Evolutionary conservation across 2,797 vertebrate genomes (phyloP).

Genomic region (Tinamus major): DNA sequence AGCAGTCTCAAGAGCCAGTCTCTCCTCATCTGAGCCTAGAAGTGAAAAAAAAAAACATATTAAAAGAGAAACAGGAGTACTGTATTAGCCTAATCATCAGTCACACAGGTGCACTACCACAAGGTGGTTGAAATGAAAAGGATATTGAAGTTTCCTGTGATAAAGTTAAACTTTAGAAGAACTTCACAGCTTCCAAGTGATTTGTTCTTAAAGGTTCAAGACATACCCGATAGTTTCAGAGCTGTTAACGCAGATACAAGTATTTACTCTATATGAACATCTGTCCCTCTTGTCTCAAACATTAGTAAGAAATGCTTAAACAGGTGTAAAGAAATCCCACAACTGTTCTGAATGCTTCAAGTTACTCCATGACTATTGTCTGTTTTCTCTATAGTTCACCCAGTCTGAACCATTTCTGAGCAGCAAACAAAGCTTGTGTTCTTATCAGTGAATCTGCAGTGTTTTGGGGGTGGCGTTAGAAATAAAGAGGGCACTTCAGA

Average conservation of each 20-base stretch:
- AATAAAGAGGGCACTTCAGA: not conserved
- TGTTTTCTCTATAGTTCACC: not conserved
- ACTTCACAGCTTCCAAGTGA: not conserved
- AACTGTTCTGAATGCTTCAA: not conserved
- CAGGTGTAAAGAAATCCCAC: not conserved
- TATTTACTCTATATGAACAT: not conserved
- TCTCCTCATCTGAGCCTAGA: conserved; percentile 89
- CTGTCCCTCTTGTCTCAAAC: not conserved
- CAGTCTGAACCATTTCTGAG: not conserved
- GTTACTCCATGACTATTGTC: not conserved
- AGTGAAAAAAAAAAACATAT: conserved; percentile 29
- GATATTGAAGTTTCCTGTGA: not conserved
- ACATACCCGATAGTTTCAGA: not conserved
- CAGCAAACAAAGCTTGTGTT: not conserved
- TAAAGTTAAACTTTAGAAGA: not conserved
- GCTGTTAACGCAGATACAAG: not conserved
- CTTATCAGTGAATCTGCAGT: not conserved
- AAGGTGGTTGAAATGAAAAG: not conserved
- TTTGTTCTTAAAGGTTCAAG: not conserved
- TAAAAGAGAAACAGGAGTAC: not conserved
- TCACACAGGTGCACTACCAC: not conserved
- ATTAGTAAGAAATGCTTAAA: not conserved
- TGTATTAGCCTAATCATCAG: rapidly evolving
- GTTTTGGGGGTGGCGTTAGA: not conserved
- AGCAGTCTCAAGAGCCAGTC: conserved; percentile 89